Base-by-base conservation (phyloP, 2,113 vertebrate species). In the Hemiprocne comata region DNA sequence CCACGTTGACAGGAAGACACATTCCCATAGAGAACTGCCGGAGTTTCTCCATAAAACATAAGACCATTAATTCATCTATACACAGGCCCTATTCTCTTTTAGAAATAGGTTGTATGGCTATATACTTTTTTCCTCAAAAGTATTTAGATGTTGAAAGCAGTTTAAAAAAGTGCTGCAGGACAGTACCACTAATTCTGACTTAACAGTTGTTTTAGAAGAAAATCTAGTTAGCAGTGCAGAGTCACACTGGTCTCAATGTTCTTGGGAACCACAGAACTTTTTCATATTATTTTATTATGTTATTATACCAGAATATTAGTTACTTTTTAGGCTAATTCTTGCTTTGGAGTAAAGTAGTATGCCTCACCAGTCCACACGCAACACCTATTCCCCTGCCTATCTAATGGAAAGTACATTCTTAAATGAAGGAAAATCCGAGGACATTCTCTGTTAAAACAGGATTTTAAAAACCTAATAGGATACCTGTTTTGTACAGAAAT, bases 391-490 rank as follows among this genome's bases (percentile, higher is more conserved):
- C 25, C 20, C 42, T 8, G 6, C 0, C 0, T 6, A 34, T 10
- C 17, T 44, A 15, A 67, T 36, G 19, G 6, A 74, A 83, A 89
- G 34, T 19, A 18, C 0, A 0, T 54, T 21, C 26, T 13, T 11
- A 23, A 55, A 10, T 2, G 0, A 38, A 74, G 3, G 12, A 71
- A 50, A 74, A 65, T 33, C 12, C 1, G 0, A 44, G 6, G 2
- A 29, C 1, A 0, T 20, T 33, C 18, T 40, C 51, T 34, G 26
- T 9, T 61, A 9, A 66, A 53, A 67, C 0, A 3, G 0, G 17
- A 9, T 34, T 36, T 29, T 29, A 8, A n/a, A 42, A 44, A 17
- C 5, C 33, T 13, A 24, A 2, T 0, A 13, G 2, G 3, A 36
- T 4, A 29, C 3, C 2, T 18, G 13, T 46, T 61, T 6, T 7